Evolutionary conservation across 1,140 invertebrate genomes (phyloP).

Genomic region (Acromyrmex echinatior): DNA sequence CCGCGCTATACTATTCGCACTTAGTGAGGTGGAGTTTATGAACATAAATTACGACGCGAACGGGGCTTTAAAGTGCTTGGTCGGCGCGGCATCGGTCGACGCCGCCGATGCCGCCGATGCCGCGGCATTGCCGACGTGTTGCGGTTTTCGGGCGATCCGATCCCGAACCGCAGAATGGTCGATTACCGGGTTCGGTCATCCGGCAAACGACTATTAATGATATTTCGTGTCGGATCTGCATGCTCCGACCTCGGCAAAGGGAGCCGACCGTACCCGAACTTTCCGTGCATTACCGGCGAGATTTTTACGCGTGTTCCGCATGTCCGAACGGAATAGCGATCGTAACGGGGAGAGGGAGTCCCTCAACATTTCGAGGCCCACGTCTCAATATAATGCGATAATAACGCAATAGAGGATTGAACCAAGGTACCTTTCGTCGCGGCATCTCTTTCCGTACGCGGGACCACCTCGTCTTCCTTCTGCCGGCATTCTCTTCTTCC

Average conservation of each 20-base stretch:
- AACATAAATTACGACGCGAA: constrained; percentile 77
- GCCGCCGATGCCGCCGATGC: constrained; percentile 27
- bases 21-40: constrained; percentile 69
- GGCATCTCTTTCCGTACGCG: constrained; percentile 53
- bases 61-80: constrained; percentile 50
- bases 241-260: constrained; percentile 77
- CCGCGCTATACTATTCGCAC: constrained; percentile 56
- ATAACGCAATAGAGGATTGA: constrained; percentile 74
- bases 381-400: constrained; percentile 74
- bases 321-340: constrained; percentile 53
- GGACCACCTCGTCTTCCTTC: constrained; percentile 26
- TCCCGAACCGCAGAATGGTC: constrained; percentile 79
- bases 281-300: constrained; percentile 64
- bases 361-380: constrained; percentile 48
- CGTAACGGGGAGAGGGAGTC: constrained; percentile 49
- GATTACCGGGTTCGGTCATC: constrained; percentile 85
- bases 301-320: constrained; percentile 67
- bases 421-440: constrained; percentile 33
- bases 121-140: constrained; percentile 70
- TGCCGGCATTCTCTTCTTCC: constrained; percentile 16
- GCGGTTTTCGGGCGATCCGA: constrained; percentile 81
- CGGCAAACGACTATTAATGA: constrained; percentile 86
- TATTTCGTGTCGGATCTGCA: constrained; percentile 84
- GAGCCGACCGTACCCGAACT: constrained; percentile 72
- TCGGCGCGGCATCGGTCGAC: constrained; percentile 22